Conservation (phyloP, 2,888 invertebrate genomes). For the Kuschelorhynchus macadamiae region DNA sequence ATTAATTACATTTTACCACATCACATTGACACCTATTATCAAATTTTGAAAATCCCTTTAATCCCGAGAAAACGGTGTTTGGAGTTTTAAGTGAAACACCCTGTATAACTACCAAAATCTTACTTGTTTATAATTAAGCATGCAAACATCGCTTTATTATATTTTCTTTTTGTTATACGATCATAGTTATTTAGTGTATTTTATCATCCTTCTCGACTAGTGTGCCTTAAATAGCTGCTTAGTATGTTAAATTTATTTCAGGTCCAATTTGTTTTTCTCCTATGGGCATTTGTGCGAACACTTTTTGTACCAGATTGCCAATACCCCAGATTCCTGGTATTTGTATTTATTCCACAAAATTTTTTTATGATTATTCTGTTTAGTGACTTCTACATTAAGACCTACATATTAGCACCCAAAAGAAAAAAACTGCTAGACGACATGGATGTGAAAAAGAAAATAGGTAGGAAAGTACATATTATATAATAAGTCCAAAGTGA, state of each 20-base stretch:
- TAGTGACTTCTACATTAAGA: constrained; percentile 77
- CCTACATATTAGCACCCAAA: constrained; percentile 68
- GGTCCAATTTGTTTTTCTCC: constrained; percentile 76
- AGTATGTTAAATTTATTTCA: no score
- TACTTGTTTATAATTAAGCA: constrained; percentile 1
- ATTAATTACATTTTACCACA: no score
- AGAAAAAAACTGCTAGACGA: constrained; percentile 16
- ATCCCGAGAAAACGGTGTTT: no score
- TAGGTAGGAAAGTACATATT: no score
- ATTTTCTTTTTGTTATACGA: constrained; percentile 15
- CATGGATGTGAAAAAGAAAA: constrained; percentile 9
- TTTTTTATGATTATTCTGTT: constrained; percentile 78
- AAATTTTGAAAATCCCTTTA: no score
- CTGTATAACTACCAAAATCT: no score
- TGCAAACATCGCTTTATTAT: neutral
- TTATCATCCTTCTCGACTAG: no score
- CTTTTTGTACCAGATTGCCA: constrained; percentile 72
- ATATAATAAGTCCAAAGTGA: no score
- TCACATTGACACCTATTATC: no score
- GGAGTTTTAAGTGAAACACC: no score
- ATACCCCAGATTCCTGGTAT: constrained; percentile 73
- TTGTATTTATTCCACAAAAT: constrained; percentile 76
- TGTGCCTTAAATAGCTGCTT: no score
- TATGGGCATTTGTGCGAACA: constrained; percentile 71
- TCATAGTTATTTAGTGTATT: no score